phyloP scores from a whole-genome alignment of 2,113 vertebrate species.

The Pongo abelii region DNA sequence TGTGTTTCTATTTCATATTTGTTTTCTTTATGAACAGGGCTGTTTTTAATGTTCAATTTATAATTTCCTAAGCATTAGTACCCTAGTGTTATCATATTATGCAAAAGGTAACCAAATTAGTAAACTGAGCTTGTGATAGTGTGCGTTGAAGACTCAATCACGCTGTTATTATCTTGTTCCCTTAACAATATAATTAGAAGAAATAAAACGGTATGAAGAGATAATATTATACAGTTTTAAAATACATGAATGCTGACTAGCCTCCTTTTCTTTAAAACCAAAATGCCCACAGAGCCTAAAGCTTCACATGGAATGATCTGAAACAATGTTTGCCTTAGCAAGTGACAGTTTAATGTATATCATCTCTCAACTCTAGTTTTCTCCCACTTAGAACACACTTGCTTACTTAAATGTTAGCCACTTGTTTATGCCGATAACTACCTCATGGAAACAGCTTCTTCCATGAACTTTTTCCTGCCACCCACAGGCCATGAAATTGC shows the following conservation, averaged over 20 bases:
- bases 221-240: neutral
- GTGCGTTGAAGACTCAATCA: neutral
- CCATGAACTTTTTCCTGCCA: neutral
- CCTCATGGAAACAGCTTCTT: neutral
- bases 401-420: neutral
- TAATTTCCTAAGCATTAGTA: neutral
- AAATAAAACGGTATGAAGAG: neutral
- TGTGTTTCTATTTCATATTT: neutral
- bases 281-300: neutral
- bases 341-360: neutral
- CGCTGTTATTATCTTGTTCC: neutral
- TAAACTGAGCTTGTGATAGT: neutral
- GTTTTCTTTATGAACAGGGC: neutral
- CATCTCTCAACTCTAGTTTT: neutral
- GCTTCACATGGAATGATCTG: neutral
- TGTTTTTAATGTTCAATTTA: neutral
- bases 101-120: neutral
- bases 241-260: neutral
- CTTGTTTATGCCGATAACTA: neutral
- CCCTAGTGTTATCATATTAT: neutral
- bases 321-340: neutral
- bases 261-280: neutral
- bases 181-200: neutral
- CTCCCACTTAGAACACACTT: neutral
- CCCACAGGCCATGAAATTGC: neutral